A percentile compares a stretch with the other conserved stretches of the same genome.
Evolutionary conservation across 2,888 invertebrate species (phyloP).

Genomic region (Oligia fasciuncula): DNA sequence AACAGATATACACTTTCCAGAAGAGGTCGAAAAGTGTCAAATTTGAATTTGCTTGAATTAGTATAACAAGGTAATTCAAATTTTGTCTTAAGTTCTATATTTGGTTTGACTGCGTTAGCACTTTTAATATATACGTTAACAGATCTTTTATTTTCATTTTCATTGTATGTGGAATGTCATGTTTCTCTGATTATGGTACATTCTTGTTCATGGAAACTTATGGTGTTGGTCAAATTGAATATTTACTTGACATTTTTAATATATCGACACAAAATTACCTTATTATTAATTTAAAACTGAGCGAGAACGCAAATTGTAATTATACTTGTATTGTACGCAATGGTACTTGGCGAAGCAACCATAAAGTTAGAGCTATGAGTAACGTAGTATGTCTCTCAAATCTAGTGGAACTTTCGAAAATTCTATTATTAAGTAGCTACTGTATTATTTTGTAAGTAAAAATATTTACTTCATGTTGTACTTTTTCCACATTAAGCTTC

Average conservation of each 20-base stretch:
- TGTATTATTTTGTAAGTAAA: not conserved
- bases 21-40: conserved; percentile 68
- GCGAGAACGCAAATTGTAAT: not conserved
- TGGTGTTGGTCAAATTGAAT: not conserved
- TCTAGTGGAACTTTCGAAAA: not conserved
- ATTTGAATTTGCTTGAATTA: conserved; percentile 68
- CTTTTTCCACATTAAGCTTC: not conserved
- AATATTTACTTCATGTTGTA: not conserved
- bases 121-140: not conserved
- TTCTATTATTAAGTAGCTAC: not conserved
- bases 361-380: too few relatives aligned
- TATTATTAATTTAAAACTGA: not conserved
- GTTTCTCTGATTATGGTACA: not conserved
- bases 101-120: conserved; percentile 73
- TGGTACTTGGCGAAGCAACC: too few relatives aligned
- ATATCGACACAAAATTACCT: not conserved
- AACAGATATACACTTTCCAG: conserved; percentile 78
- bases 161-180: not conserved
- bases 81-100: conserved; percentile 71
- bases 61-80: conserved; percentile 67
- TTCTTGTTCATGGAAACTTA: not conserved
- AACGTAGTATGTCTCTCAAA: not conserved
- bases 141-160: not conserved
- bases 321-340: too few relatives aligned
- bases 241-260: not conserved